Conservation (phyloP, 2,888 invertebrate species). For the Nyleta sp. region DNA sequence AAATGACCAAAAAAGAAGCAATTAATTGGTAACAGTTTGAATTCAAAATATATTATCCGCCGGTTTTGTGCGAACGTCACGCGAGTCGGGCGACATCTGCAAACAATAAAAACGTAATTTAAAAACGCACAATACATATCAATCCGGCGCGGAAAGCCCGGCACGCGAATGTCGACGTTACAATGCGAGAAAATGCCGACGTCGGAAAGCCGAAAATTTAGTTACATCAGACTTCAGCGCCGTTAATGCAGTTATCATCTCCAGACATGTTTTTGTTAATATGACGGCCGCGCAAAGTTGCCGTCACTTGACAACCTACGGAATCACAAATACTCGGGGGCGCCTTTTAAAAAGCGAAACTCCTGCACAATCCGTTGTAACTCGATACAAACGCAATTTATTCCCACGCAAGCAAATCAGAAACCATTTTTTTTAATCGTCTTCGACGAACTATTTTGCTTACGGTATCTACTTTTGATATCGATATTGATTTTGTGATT, state of each 20-base stretch:
- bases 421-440: no score
- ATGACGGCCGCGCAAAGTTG: constrained; percentile 12
- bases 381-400: not conserved
- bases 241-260: constrained; percentile 40
- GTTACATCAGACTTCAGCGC: constrained; percentile 32
- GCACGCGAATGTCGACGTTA: constrained; percentile 25
- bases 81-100: not conserved
- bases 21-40: no score
- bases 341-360: not conserved
- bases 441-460: no score
- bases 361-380: not conserved
- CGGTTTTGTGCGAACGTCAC: not conserved
- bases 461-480: no score
- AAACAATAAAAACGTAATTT: constrained; percentile 18
- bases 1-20: not conserved
- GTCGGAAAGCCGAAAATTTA: constrained; percentile 41
- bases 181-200: constrained; percentile 24
- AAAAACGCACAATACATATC: constrained; percentile 12
- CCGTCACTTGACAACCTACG: constrained; percentile 13
- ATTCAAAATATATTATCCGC: not conserved
- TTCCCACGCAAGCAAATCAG: no score
- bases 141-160: not conserved
- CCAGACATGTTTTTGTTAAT: constrained; percentile 45
- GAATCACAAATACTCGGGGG: not conserved
- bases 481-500: no score